A percentile compares a stretch with the other conserved stretches of the same genome.
These are phyloP conservation scores for Hestina assimilis DNA, from an alignment of 1,140 invertebrate species.

Conservation along the genomic window DNA sequence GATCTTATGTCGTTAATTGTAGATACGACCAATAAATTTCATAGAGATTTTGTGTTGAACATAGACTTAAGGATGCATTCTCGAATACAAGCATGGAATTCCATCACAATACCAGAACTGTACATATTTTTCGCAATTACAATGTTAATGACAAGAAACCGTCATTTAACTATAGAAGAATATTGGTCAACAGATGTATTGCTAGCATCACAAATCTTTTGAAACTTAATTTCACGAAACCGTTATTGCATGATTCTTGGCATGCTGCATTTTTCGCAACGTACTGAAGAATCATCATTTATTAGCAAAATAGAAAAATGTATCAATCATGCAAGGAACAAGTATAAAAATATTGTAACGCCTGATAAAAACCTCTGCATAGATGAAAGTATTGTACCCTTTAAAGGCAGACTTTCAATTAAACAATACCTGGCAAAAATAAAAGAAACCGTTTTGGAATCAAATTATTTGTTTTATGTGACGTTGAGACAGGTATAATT, in stretches of 20 bases:
- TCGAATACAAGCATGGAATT: constrained; percentile 17
- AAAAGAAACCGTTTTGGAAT: constrained; percentile 44
- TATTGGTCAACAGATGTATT: constrained; percentile 25
- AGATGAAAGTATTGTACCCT: constrained; percentile 46
- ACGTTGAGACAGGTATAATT: constrained; percentile 31
- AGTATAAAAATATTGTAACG: constrained; percentile 24
- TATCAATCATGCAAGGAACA: constrained; percentile 27
- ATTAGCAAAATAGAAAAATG: constrained; percentile 20
- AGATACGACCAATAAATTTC: constrained; percentile 16
- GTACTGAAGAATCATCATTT: constrained; percentile 1
- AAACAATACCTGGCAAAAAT: constrained; percentile 46
- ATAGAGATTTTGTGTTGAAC: constrained; percentile 15
- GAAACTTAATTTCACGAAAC: not conserved
- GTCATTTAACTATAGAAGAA: constrained; percentile 28
- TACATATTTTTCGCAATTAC: constrained; percentile 23
- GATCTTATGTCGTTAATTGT: constrained; percentile 10
- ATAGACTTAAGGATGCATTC: constrained; percentile 23
- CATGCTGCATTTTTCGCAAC: constrained; percentile 19
- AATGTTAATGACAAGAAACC: constrained; percentile 28
- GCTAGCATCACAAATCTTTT: not conserved
- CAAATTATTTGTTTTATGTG: constrained; percentile 44
- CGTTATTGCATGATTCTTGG: constrained; percentile 19
- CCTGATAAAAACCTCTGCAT: constrained; percentile 28
- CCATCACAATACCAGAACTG: constrained; percentile 16
- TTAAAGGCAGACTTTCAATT: constrained; percentile 37